Conservation (phyloP, 2,797 vertebrate species). For the Percopsis omiscomaycus region DNA sequence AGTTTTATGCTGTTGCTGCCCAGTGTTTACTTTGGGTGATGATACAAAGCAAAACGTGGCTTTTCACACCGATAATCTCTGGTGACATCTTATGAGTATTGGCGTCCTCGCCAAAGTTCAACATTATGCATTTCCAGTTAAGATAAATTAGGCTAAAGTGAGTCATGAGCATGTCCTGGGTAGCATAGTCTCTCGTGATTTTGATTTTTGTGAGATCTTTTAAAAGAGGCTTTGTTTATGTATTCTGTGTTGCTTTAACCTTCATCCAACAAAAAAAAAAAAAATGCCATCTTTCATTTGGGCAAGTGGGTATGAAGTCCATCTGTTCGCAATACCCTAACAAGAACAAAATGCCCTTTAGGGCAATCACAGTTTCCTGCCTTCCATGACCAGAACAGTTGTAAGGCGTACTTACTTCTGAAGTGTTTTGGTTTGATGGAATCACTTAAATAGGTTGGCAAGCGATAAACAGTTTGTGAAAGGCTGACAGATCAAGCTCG, state of each 20-base stretch:
- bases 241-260: constrained; percentile 48
- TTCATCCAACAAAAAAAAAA: constrained; percentile 70
- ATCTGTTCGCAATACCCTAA: constrained; percentile 75
- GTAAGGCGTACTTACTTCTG: constrained; percentile 64
- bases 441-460: constrained; percentile 72
- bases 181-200: constrained; percentile 52
- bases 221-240: constrained; percentile 60
- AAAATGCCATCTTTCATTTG: constrained; percentile 73
- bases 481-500: constrained; percentile 60
- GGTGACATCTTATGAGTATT: constrained; percentile 43
- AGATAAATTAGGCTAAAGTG: constrained; percentile 47
- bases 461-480: constrained; percentile 65
- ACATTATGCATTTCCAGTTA: constrained; percentile 31
- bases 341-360: constrained; percentile 70
- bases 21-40: constrained; percentile 54
- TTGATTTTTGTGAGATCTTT: constrained; percentile 64
- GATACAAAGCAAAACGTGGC: constrained; percentile 34
- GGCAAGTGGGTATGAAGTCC: constrained; percentile 58
- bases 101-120: constrained; percentile 38
- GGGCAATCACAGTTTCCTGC: constrained; percentile 63
- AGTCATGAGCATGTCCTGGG: constrained; percentile 57
- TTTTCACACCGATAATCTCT: constrained; percentile 39
- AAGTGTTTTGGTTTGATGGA: constrained; percentile 65
- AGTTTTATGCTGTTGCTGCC: constrained; percentile 36
- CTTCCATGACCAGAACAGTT: constrained; percentile 61